Evolutionary conservation across 2,113 vertebrate species (phyloP), one percentile per base, ranked within the genome.

Genomic region (Nyctereutes procyonoides): DNA sequence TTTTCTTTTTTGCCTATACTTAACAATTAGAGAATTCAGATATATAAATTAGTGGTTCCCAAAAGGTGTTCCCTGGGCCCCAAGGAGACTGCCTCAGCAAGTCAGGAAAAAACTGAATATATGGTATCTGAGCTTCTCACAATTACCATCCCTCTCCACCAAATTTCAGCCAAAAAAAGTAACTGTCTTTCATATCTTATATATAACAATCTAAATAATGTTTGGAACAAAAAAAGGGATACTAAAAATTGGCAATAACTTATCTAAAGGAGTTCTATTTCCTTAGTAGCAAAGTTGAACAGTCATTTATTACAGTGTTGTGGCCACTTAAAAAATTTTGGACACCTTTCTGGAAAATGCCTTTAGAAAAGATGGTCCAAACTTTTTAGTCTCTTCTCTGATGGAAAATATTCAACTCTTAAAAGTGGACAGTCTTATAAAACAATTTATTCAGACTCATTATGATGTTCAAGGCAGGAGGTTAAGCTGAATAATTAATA

Each of bases 401-500:
- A 38, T 51, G 48, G 24, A 80, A 86, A 88, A 82, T 81, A 82
- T 53, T 30, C 15, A 71, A 48, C 53, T 95, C 48, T 88, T 80
- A 60, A 88, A 92, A 88, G 22, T 13, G 84, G 71, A 53, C 4
- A 32, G 6, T 63, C 22, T 91, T 93, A 58, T 5, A 86, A 65
- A 89, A 51, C 11, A 76, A 9, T 90, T 94, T 94, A 60, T 94
- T 93, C 30, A 76, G 55, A 79, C 15, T 3, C 79, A 1, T 48
- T 69, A 53, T 88, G 20, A 83, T 58, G 43, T 28, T 92, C 53
- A 81, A 77, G 63, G 26, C 12, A 55, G n/a, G 35, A 92, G 53
- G 90, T 88, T 90, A 89, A 71, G 48, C 13, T 51, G 24, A 28
- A 65, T 84, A 84, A 95, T 90, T 92, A 92, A 62, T 94, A 96